These are phyloP conservation scores for Palaemon carinicauda DNA, from an alignment of 1,140 invertebrate genomes.

Conservation along the genomic window DNA sequence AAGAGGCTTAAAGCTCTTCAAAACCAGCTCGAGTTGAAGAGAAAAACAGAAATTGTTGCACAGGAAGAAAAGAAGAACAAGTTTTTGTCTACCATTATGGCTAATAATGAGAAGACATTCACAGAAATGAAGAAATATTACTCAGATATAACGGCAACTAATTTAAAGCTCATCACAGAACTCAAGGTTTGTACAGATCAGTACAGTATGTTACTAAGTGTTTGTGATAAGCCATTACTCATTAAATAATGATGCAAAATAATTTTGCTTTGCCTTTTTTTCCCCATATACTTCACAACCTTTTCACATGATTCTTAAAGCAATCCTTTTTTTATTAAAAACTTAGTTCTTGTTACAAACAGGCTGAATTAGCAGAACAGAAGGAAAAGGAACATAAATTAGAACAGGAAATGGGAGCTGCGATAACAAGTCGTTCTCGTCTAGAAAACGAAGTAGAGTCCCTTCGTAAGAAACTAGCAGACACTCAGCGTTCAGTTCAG, in stretches of 20 bases:
- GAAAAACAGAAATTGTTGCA: slow-evolving; percentile 40
- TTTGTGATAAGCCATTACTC: too few relatives aligned
- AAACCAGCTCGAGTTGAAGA: slow-evolving; percentile 39
- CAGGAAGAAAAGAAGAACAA: slow-evolving; percentile 48
- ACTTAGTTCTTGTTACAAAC: neutral
- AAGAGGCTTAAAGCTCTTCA: slow-evolving; percentile 40
- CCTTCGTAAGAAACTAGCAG: slow-evolving; percentile 31
- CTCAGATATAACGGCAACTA: slow-evolving; percentile 42
- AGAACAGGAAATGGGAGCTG: slow-evolving; percentile 46
- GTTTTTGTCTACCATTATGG: slow-evolving; percentile 34
- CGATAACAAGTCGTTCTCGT: slow-evolving; percentile 18
- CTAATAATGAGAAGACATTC: slow-evolving; percentile 43
- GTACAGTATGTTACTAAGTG: too few relatives aligned
- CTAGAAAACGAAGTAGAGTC: slow-evolving; percentile 22
- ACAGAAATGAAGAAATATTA: slow-evolving; percentile 50
- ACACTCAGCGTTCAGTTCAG: slow-evolving; percentile 34
- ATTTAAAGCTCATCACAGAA: slow-evolving; percentile 40
- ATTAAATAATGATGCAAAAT: too few relatives aligned
- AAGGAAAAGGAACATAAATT: slow-evolving; percentile 36
- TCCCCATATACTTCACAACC: too few relatives aligned
- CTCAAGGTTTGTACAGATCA: slow-evolving; percentile 23
- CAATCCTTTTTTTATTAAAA: neutral
- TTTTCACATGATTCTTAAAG: too few relatives aligned
- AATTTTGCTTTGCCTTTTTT: too few relatives aligned
- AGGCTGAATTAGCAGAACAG: slow-evolving; percentile 35